Percentiles rank a stretch among this genome's conserved stretches.
Evolutionary conservation across 2,113 vertebrate genomes (phyloP).

Genomic region (Tursiops truncatus): DNA sequence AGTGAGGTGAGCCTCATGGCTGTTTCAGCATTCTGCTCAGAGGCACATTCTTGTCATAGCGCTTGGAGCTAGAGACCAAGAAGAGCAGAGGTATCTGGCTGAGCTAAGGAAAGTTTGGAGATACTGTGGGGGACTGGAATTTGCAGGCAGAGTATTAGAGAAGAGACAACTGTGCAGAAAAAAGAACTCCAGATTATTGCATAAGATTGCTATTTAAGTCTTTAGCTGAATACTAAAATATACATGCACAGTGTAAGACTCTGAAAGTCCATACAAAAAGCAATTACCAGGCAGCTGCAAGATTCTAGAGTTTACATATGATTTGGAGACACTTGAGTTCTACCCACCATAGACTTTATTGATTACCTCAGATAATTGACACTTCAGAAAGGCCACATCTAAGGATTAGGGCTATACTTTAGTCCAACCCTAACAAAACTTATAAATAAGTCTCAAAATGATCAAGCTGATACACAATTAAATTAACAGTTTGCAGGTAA

Average conservation of each 20-base stretch:
- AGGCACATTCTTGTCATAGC: neutral
- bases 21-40: neutral
- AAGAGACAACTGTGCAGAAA: neutral
- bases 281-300: neutral
- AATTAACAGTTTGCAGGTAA: neutral
- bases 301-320: neutral
- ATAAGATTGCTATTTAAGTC: neutral
- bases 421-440: neutral
- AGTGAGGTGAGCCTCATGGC: neutral
- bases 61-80: neutral
- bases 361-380: neutral
- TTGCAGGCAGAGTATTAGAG: neutral
- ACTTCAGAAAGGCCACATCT: neutral
- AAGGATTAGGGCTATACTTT: neutral
- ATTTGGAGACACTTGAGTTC: neutral
- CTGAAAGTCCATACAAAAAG: neutral
- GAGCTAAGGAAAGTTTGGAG: neutral
- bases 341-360: neutral
- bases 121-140: neutral
- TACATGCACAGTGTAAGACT: rapidly evolving
- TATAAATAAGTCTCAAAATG: neutral
- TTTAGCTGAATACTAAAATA: neutral
- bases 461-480: neutral
- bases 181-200: neutral
- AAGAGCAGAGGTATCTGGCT: neutral